These are phyloP conservation scores for Microchirus variegatus DNA, from an alignment of 2,797 vertebrate species.

Conservation along the genomic window DNA sequence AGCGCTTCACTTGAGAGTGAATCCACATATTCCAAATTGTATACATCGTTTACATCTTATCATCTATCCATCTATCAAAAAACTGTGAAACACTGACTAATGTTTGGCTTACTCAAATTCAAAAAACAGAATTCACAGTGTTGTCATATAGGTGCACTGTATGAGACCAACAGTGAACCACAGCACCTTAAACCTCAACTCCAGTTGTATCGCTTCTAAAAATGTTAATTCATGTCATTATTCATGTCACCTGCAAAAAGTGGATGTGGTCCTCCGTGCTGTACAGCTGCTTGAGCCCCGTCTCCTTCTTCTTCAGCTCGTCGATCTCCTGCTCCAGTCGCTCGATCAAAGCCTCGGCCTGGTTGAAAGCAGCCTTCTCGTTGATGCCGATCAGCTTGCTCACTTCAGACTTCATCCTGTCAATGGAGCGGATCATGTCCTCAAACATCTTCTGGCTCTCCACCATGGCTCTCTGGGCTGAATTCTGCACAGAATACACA, in stretches of 20 bases:
- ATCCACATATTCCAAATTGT: too few species aligned
- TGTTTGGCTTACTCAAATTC: too few species aligned
- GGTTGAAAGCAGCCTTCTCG: constrained; percentile 84
- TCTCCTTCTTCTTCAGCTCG: constrained; percentile 83
- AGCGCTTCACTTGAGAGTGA: too few species aligned
- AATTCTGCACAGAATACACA: constrained; percentile 68
- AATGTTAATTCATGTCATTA: too few species aligned
- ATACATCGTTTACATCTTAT: too few species aligned
- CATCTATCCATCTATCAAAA: too few species aligned
- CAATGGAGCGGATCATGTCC: constrained; percentile 86
- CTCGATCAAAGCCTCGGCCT: constrained; percentile 83
- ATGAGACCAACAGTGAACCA: too few species aligned
- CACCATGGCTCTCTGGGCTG: constrained; percentile 84
- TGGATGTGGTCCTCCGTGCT: constrained; percentile 84
- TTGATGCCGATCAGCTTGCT: constrained; percentile 86
- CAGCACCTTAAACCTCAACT: background rate
- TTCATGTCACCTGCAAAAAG: constrained; percentile 76
- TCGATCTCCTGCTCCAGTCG: constrained; percentile 87
- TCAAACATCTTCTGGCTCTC: constrained; percentile 88
- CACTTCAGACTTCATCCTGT: constrained; percentile 86
- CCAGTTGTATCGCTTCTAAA: background rate
- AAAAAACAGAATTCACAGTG: too few species aligned
- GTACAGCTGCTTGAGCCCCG: constrained; percentile 78
- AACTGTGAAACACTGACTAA: too few species aligned
- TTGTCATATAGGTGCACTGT: too few species aligned